Percentiles rank a stretch among this genome's conserved stretches.
These are phyloP conservation scores for Cervus canadensis DNA, from an alignment of 2,113 vertebrate species.

Conservation along the genomic window DNA sequence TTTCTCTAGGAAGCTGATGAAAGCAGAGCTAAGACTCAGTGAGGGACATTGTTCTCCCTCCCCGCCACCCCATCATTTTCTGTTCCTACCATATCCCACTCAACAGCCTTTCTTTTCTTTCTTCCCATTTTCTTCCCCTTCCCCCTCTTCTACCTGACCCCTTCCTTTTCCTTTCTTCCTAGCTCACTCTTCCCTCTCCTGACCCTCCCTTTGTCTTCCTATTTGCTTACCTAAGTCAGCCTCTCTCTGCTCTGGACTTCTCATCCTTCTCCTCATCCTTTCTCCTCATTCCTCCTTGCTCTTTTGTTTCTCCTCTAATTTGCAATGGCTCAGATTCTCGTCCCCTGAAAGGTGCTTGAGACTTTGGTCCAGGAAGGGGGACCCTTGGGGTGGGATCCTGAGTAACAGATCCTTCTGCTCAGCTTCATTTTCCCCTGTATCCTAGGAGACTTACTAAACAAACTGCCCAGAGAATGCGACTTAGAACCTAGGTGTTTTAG, in stretches of 20 bases:
- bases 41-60: background rate
- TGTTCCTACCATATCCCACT: background rate
- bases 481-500: conserved; percentile 29
- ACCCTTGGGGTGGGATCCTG: background rate
- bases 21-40: background rate
- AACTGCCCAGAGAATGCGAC: conserved; percentile 10
- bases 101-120: background rate
- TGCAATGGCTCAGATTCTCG: background rate
- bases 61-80: background rate
- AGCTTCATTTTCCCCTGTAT: conserved; percentile 2
- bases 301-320: background rate
- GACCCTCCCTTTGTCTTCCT: background rate
- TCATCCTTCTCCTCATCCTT: background rate
- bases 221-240: conserved; percentile 3
- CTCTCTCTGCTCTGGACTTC: background rate
- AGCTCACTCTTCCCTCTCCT: background rate
- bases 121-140: background rate
- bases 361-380: background rate
- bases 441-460: conserved; percentile 60
- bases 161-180: background rate
- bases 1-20: background rate
- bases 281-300: background rate
- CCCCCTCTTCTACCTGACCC: background rate
- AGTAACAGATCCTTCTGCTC: background rate
- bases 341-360: background rate